Conservation (phyloP, 2,113 vertebrate genomes). For the Xiphophorus couchianus region DNA sequence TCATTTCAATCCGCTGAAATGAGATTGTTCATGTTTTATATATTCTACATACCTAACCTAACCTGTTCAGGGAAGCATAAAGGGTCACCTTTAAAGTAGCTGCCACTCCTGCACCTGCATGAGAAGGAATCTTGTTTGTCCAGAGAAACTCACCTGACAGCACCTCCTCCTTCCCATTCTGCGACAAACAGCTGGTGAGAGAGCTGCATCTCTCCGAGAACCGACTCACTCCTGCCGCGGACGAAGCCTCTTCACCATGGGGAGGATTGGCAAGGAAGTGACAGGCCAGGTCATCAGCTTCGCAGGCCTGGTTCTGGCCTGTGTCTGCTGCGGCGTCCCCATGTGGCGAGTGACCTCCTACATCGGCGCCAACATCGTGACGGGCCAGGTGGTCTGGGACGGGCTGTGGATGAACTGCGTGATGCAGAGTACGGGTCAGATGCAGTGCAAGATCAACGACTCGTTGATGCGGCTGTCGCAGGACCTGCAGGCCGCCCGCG, state of each 20-base stretch:
- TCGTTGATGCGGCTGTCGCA: slow-evolving; percentile 82
- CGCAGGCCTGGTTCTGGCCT: slow-evolving; percentile 83
- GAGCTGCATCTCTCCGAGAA: slow-evolving; percentile 16
- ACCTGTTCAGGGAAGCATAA: background rate
- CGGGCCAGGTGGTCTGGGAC: slow-evolving; percentile 87
- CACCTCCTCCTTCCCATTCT: slow-evolving; percentile 49
- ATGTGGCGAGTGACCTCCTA: slow-evolving; percentile 91
- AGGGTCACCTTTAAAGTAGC: background rate
- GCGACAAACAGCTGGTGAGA: slow-evolving; percentile 28
- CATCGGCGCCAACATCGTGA: slow-evolving; percentile 88
- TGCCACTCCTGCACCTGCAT: slow-evolving; percentile 48
- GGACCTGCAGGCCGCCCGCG: slow-evolving; percentile 89
- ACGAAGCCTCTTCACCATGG: slow-evolving; percentile 69
- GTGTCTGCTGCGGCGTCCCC: slow-evolving; percentile 86
- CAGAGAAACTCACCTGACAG: slow-evolving; percentile 55
- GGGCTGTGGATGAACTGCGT: slow-evolving; percentile 98
- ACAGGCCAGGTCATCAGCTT: slow-evolving; percentile 86
- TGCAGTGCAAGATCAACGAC: slow-evolving; percentile 87
- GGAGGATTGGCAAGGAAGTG: slow-evolving; percentile 79
- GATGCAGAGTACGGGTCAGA: slow-evolving; percentile 94
- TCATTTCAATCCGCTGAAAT: too few species aligned
- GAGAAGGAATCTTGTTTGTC: slow-evolving; percentile 70
- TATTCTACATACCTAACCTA: too few species aligned
- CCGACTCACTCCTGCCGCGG: slow-evolving; percentile 1
- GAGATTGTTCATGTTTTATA: background rate